phyloP scores from a whole-genome alignment of 2,888 invertebrate species.

The Scrobipalpa costella region DNA sequence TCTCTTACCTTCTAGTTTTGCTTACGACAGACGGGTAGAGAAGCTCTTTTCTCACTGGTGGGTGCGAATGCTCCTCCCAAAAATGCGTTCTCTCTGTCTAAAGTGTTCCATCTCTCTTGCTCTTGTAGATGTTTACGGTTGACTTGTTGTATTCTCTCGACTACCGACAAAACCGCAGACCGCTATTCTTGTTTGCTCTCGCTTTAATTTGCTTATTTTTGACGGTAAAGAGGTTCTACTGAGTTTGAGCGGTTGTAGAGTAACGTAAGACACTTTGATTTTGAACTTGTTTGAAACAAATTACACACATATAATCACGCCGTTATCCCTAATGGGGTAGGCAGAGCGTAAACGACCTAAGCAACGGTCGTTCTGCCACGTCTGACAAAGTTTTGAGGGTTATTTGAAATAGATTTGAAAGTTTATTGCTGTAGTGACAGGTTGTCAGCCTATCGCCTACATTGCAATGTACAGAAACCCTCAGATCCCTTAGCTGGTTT shows the following conservation, averaged over 20 bases:
- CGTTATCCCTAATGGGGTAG: no score
- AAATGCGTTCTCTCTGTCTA: slow-evolving; percentile 44
- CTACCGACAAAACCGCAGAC: slow-evolving; percentile 48
- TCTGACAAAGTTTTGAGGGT: no score
- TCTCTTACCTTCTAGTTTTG: slow-evolving; percentile 15
- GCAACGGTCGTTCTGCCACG: no score
- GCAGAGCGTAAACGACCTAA: no score
- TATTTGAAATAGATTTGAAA: no score
- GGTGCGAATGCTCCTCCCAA: slow-evolving; percentile 52
- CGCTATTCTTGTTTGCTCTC: slow-evolving; percentile 45
- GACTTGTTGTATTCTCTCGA: slow-evolving; percentile 47
- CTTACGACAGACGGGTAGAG: slow-evolving; percentile 1
- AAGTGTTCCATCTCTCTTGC: slow-evolving; percentile 40
- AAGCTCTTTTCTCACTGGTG: slow-evolving; percentile 41
- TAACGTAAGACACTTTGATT: background rate
- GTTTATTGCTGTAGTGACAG: no score
- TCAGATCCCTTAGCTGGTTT: no score
- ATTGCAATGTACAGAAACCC: no score
- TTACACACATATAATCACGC: no score
- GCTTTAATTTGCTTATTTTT: slow-evolving; percentile 40
- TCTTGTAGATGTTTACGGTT: slow-evolving; percentile 48
- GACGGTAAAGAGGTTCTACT: slow-evolving; percentile 32
- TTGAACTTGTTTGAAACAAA: background rate
- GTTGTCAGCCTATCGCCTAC: no score
- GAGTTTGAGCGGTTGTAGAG: slow-evolving; percentile 29